Conservation (phyloP, 2,797 vertebrate genomes). For the Hapalemur alaotrensis region DNA sequence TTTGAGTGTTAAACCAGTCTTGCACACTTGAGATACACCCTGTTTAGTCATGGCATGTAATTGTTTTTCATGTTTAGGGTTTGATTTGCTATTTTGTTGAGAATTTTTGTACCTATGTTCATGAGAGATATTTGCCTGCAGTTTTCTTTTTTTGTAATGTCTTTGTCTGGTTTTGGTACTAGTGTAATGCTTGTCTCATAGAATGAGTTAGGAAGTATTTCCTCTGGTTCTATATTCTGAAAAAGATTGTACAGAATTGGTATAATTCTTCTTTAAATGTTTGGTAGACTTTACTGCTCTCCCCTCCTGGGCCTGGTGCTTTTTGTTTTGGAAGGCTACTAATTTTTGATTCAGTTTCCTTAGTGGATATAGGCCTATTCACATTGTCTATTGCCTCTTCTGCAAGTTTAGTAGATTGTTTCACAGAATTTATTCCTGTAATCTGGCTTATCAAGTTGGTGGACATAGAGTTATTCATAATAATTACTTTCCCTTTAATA, state of each 20-base stretch:
- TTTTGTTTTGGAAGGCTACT: neutral
- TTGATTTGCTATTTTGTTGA: too few relatives aligned
- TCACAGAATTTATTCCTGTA: neutral
- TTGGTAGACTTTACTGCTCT: neutral
- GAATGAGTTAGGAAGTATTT: neutral
- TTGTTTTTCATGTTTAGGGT: too few relatives aligned
- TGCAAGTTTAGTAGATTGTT: neutral
- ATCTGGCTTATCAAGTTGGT: neutral
- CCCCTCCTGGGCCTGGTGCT: neutral
- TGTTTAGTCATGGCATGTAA: too few relatives aligned
- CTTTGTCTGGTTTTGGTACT: neutral
- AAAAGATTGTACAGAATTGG: neutral
- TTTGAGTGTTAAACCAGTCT: too few relatives aligned
- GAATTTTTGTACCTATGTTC: too few relatives aligned
- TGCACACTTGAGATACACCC: too few relatives aligned
- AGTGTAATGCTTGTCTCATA: neutral
- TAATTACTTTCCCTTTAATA: neutral
- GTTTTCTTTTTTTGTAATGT: neutral
- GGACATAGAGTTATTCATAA: neutral
- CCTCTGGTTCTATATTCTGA: neutral
- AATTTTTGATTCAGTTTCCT: neutral
- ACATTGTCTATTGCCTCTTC: neutral
- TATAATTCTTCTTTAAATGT: neutral
- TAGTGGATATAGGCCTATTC: neutral
- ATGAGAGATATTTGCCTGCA: neutral